Percentiles rank a stretch among this genome's conserved stretches.
Conservation (phyloP, 2,797 vertebrate genomes). For the Characodon lateralis region DNA sequence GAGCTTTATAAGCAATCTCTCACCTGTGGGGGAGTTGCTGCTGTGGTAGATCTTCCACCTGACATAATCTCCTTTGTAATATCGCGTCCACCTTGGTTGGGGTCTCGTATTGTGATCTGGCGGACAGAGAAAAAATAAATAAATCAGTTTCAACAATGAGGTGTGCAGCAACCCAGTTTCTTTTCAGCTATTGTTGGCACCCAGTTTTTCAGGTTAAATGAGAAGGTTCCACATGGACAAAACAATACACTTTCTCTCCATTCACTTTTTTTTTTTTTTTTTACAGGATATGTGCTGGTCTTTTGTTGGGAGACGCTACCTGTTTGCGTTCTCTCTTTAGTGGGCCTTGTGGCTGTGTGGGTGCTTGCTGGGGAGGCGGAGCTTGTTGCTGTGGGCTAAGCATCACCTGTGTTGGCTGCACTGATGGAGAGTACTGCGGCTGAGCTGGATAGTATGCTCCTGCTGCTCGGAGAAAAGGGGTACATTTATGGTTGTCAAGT, state of each 20-base stretch:
- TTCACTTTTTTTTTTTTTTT: constrained; percentile 45
- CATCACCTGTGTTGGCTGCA: constrained; percentile 88
- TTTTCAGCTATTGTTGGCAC: constrained; percentile 38
- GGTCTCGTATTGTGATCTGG: constrained; percentile 98
- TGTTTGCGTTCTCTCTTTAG: constrained; percentile 93
- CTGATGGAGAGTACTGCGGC: constrained; percentile 86
- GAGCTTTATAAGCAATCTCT: constrained; percentile 13
- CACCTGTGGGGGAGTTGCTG: constrained; percentile 97
- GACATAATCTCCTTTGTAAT: constrained; percentile 99
- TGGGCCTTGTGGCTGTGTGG: constrained; percentile 82
- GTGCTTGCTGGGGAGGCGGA: constrained; percentile 78
- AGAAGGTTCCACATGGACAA: constrained; percentile 72
- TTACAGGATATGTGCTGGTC: constrained; percentile 48
- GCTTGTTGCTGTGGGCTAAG: constrained; percentile 84
- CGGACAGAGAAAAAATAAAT: constrained; percentile 4
- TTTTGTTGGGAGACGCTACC: constrained; percentile 80
- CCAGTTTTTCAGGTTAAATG: constrained; percentile 57
- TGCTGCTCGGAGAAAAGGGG: constrained; percentile 71
- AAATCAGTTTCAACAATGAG: neutral
- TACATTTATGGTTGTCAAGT: neutral
- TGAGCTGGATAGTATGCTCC: constrained; percentile 93
- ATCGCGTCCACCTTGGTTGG: constrained; percentile 96
- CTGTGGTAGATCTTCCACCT: constrained; percentile 91
- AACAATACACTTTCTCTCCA: constrained; percentile 57
- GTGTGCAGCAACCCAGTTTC: constrained; percentile 20